Percentiles rank a stretch among this genome's conserved stretches.
Evolutionary conservation across 2,113 vertebrate genomes (phyloP).

Genomic region (Oryzias woworae): DNA sequence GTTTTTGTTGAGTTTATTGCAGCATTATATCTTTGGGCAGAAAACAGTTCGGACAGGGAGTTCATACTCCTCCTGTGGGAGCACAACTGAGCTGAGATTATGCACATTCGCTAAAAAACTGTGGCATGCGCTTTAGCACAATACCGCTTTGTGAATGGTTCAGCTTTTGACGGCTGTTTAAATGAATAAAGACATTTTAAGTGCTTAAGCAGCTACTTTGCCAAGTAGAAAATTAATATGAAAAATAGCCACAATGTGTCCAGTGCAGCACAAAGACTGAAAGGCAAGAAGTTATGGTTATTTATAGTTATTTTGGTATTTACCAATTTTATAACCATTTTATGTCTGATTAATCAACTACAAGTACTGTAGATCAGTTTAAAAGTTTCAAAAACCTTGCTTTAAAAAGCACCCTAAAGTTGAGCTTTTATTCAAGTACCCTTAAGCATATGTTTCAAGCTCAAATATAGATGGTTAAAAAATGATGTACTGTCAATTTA

Average conservation of each 20-base stretch:
- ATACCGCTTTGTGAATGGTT: conserved; percentile 31
- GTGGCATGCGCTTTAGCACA: conserved; percentile 29
- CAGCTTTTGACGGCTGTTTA: conserved; percentile 35
- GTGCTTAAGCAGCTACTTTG: conserved; percentile 32
- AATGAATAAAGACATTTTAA: conserved; percentile 30
- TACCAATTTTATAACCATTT: too few relatives aligned
- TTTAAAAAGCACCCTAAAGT: too few relatives aligned
- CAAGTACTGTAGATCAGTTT: too few relatives aligned
- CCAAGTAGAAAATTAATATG: conserved; percentile 4
- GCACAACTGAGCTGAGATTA: conserved; percentile 37
- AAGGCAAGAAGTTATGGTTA: too few relatives aligned
- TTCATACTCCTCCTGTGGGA: conserved; percentile 35
- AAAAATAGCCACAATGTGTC: not conserved
- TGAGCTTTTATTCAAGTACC: too few relatives aligned
- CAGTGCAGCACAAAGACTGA: too few relatives aligned
- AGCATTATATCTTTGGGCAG: conserved; percentile 44
- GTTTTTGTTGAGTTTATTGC: conserved; percentile 64
- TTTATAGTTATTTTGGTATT: too few relatives aligned
- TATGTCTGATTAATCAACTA: too few relatives aligned
- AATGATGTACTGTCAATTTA: too few relatives aligned
- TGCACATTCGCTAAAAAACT: conserved; percentile 22
- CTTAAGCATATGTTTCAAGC: too few relatives aligned
- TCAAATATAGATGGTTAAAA: too few relatives aligned
- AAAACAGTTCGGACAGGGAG: conserved; percentile 45
- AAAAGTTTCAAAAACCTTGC: too few relatives aligned